Evolutionary conservation across 2,113 vertebrate genomes (phyloP).

Genomic region (Neodontobutis hainanensis): DNA sequence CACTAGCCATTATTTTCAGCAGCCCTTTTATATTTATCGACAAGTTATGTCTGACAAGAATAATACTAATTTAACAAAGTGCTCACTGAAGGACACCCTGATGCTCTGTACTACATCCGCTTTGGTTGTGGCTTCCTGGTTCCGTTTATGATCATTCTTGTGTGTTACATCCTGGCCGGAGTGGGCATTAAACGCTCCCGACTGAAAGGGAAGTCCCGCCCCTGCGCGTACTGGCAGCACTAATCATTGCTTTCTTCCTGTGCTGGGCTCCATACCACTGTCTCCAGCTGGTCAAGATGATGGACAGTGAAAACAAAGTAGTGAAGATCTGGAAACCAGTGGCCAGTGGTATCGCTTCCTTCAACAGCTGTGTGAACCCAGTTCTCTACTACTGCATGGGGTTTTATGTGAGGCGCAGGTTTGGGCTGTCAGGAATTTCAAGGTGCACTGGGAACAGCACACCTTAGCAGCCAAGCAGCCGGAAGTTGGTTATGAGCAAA

Average conservation of each 20-base stretch:
- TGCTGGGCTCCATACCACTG: conserved; percentile 82
- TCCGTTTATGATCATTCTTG: conserved; percentile 75
- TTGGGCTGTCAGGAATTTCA: too few relatives aligned
- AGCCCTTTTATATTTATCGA: conserved; percentile 66
- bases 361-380: too few relatives aligned
- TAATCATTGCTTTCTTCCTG: conserved; percentile 79
- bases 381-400: too few relatives aligned
- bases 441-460: too few relatives aligned
- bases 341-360: too few relatives aligned
- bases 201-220: conserved; percentile 58
- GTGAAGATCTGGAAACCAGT: conserved; percentile 68
- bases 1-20: conserved; percentile 54
- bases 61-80: too few relatives aligned
- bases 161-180: conserved; percentile 70
- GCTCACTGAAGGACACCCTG: too few relatives aligned
- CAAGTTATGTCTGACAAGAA: too few relatives aligned
- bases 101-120: conserved; percentile 65
- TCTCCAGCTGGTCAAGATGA: conserved; percentile 76
- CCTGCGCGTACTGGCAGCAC: conserved; percentile 65
- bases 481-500: too few relatives aligned
- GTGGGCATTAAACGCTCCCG: conserved; percentile 65
- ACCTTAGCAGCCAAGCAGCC: too few relatives aligned
- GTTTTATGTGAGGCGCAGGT: too few relatives aligned
- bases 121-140: conserved; percentile 79
- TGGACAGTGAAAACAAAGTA: conserved; percentile 49